Base-by-base conservation (phyloP, 2,113 vertebrate genomes). In the Chamaetylas fuelleborni region DNA sequence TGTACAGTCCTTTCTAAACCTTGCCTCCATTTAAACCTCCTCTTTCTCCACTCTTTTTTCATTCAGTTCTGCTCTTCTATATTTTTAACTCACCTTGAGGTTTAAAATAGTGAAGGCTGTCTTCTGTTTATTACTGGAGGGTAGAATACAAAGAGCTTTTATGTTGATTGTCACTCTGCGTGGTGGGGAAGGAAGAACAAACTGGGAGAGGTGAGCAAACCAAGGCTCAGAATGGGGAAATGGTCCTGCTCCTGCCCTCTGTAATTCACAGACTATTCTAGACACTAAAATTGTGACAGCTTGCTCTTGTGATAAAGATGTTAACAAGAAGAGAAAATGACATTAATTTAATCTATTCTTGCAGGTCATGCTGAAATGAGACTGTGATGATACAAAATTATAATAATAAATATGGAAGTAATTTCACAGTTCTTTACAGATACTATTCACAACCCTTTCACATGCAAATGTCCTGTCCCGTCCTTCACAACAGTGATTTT, bases 291-390 rank as follows among this genome's bases (percentile, higher is more conserved):
- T 97, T 97, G 97, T 98, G 98, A 98, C 98, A 98, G 98, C 97
- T 98, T 98, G 96, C 97, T 98, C 98, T 98, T 98, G 82, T 98
- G 97, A 97, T 97, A 98, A 98, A 98, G 97, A 98, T 98, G 97
- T 98, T 98, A 98, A 98, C 98, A 98, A 98, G 98, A 97, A 97
- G 97, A 97, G 98, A 98, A 98, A 98, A 98, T 98, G 97, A 96
- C 97, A 96, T 97, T 98, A 98, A 98, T 98, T 98, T 98, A 97
- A 98, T 98, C 98, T 97, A 98, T 98, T 98, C 98, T 98, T 98
- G 96, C 66, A 95, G 97, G 97, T 98, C 98, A 97, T 97, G 95
- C 95, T 98, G 97, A 98, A 98, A 98, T 97, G 96, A 98, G 96
- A 94, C 97, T 98, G 96, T 97, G 97, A 98, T 98, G 97, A 98